Conservation (phyloP, 2,888 invertebrate genomes). For the Xanthia icteritia region DNA sequence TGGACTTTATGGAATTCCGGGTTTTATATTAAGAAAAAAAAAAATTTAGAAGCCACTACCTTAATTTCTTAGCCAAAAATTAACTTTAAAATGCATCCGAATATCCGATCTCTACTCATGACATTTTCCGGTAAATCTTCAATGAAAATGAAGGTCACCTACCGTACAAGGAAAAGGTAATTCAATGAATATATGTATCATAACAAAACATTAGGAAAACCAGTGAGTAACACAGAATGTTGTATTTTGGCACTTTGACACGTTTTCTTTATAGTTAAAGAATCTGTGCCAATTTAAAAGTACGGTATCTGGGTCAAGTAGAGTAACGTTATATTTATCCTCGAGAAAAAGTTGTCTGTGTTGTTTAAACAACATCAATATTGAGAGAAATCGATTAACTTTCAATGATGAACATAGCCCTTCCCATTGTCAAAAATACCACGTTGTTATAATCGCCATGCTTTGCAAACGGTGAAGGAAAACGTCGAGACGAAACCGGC, state of each 20-base stretch:
- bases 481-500: too few species aligned
- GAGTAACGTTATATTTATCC: slow-evolving; percentile 32
- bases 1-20: too few species aligned
- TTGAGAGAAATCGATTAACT: slow-evolving; percentile 1
- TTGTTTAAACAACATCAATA: not conserved
- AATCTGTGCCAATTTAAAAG: slow-evolving; percentile 48
- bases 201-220: slow-evolving; percentile 33
- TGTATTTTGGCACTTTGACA: slow-evolving; percentile 36
- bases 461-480: too few species aligned
- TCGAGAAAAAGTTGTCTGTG: not conserved
- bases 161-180: not conserved
- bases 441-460: too few species aligned
- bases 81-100: too few species aligned
- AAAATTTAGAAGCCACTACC: too few species aligned
- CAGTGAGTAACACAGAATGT: slow-evolving; percentile 13
- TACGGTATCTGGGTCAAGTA: slow-evolving; percentile 36
- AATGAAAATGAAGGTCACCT: not conserved
- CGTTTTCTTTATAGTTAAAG: slow-evolving; percentile 25
- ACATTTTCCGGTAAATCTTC: not conserved
- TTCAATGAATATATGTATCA: slow-evolving; percentile 34
- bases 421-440: too few species aligned
- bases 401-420: not conserved
- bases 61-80: too few species aligned
- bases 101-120: too few species aligned
- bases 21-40: too few species aligned